Percentiles rank a stretch among this genome's conserved stretches.
These are phyloP conservation scores for Apotomis turbidana DNA, from an alignment of 2,888 invertebrate genomes.

Conservation along the genomic window DNA sequence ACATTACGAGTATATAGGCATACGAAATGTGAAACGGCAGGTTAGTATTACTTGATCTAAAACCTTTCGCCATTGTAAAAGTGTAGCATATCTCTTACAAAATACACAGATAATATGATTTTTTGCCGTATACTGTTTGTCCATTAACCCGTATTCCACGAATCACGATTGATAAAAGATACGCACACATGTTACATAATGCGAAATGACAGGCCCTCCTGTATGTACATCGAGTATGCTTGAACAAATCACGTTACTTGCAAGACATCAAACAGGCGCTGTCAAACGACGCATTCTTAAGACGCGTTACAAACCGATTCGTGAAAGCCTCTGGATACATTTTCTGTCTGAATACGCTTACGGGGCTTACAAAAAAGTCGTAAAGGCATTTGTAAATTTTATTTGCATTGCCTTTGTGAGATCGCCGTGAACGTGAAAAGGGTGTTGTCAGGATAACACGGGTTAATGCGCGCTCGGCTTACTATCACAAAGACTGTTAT, in stretches of 20 bases:
- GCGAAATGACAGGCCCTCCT: neutral
- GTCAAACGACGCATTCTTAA: conserved; percentile 8
- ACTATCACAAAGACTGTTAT: conserved; percentile 50
- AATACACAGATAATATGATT: no score
- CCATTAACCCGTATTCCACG: no score
- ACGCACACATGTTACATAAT: neutral
- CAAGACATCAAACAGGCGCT: conserved; percentile 28
- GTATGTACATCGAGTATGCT: conserved; percentile 15
- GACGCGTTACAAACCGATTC: conserved; percentile 26
- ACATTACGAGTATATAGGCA: no score
- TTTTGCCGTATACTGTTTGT: no score
- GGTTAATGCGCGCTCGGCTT: conserved; percentile 67
- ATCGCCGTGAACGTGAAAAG: conserved; percentile 67
- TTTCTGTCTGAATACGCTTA: conserved; percentile 50
- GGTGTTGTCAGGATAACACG: conserved; percentile 76
- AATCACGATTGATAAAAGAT: no score
- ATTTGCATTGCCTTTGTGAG: conserved; percentile 64
- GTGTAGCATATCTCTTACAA: no score
- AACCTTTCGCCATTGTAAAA: no score
- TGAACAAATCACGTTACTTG: conserved; percentile 14
- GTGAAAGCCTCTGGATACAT: conserved; percentile 44
- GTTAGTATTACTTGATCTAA: no score
- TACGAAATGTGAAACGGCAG: no score
- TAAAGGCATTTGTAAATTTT: conserved; percentile 57
- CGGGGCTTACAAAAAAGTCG: conserved; percentile 51